These are phyloP conservation scores for Sylvietta virens DNA, from an alignment of 2,113 vertebrate genomes.

Conservation along the genomic window DNA sequence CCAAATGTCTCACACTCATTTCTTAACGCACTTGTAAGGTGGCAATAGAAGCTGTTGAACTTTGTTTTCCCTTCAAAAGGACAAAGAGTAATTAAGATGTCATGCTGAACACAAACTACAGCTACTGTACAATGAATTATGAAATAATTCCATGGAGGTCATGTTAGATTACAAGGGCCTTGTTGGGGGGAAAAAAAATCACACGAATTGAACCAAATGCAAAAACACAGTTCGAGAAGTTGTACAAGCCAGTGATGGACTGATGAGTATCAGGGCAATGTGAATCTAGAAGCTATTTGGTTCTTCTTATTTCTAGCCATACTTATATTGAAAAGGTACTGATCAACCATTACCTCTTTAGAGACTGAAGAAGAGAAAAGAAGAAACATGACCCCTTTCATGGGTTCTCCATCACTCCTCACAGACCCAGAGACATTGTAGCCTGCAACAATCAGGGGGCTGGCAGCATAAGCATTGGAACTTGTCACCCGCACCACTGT, in stretches of 20 bases:
- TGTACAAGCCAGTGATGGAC: neutral
- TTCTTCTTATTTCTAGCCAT: neutral
- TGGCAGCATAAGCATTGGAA: constrained; percentile 82
- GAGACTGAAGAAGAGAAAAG: constrained; percentile 85
- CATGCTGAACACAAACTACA: neutral
- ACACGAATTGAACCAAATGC: neutral
- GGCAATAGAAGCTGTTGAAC: neutral
- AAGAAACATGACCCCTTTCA: constrained; percentile 97
- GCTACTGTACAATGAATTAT: neutral
- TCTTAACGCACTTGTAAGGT: neutral
- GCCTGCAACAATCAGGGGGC: constrained; percentile 86
- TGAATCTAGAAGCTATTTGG: neutral
- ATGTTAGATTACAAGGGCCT: neutral
- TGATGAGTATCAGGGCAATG: neutral
- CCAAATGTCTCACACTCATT: neutral
- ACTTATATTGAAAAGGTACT: neutral
- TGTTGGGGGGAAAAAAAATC: neutral
- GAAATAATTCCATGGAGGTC: neutral
- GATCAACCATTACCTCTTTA: constrained; percentile 78
- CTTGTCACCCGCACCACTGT: constrained; percentile 85
- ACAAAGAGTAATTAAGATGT: neutral
- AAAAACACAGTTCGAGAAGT: neutral
- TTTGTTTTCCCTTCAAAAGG: neutral
- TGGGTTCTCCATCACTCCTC: constrained; percentile 94
- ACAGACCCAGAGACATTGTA: constrained; percentile 94